These are phyloP conservation scores for Brachionus asplanchnoidis DNA, from an alignment of 1,140 invertebrate genomes.

Conservation along the genomic window DNA sequence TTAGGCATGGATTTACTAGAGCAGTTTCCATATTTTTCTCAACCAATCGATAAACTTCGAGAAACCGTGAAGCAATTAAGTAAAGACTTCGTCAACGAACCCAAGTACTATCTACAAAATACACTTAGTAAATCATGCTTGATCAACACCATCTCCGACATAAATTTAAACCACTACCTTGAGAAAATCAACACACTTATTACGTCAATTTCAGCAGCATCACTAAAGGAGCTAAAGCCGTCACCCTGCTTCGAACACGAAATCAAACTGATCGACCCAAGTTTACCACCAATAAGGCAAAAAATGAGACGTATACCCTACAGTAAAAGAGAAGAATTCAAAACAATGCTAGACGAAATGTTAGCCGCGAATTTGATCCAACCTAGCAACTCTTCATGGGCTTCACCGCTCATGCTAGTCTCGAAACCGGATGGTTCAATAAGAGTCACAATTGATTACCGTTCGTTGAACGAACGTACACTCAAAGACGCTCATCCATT, in stretches of 20 bases:
- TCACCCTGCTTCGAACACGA: not conserved
- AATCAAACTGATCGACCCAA: not conserved
- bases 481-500: slow-evolving; percentile 33
- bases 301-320: not conserved
- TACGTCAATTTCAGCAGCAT: not conserved
- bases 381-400: slow-evolving; percentile 7
- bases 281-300: not conserved
- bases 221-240: not conserved
- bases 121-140: not conserved
- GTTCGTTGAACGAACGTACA: slow-evolving; percentile 43
- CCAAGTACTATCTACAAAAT: not conserved
- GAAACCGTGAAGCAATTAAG: not conserved
- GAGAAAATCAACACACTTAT: not conserved
- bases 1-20: not conserved
- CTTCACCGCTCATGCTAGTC: slow-evolving; percentile 14
- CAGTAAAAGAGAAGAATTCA: not conserved
- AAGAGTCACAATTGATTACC: not conserved
- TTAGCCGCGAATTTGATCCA: slow-evolving; percentile 43
- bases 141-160: not conserved
- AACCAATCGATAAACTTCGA: not conserved
- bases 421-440: slow-evolving; percentile 9
- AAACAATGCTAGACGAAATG: slow-evolving; percentile 7
- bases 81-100: slow-evolving; percentile 34
- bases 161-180: not conserved
- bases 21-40: not conserved